These are phyloP conservation scores for Thaumetopoea pityocampa DNA, from an alignment of 1,140 invertebrate species.

Conservation along the genomic window DNA sequence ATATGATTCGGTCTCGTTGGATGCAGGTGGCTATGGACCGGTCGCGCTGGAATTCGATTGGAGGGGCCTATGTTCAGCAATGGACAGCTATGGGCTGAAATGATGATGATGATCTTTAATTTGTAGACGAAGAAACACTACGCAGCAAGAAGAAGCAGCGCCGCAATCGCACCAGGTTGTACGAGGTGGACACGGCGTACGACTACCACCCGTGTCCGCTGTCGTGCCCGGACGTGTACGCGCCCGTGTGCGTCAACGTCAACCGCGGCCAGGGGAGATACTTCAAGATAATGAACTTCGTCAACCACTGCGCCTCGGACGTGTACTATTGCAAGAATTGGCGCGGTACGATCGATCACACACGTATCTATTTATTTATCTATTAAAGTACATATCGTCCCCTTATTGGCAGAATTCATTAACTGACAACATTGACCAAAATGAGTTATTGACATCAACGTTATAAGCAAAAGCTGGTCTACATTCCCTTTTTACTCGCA, in stretches of 20 bases:
- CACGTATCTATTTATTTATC: no score
- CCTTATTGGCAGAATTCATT: no score
- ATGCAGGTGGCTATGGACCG: no score
- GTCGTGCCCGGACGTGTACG: slow-evolving; percentile 39
- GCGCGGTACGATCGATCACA: slow-evolving; percentile 28
- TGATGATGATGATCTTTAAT: not conserved
- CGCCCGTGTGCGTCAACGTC: slow-evolving; percentile 38
- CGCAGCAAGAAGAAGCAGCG: not conserved
- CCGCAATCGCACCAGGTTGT: slow-evolving; percentile 21
- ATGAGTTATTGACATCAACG: no score
- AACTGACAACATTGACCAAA: no score
- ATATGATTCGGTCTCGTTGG: no score
- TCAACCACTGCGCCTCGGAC: slow-evolving; percentile 44
- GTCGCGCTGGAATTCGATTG: no score
- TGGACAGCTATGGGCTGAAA: no score
- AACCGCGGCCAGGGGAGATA: slow-evolving; percentile 39
- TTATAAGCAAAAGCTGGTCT: no score
- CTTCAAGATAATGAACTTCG: slow-evolving; percentile 45
- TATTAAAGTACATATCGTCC: no score
- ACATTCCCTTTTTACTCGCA: no score
- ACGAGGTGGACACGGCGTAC: slow-evolving; percentile 37
- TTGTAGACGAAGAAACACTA: not conserved
- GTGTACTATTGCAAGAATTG: slow-evolving; percentile 50
- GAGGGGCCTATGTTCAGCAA: no score
- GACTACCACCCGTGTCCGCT: slow-evolving; percentile 38